Evolutionary conservation across 2,888 invertebrate species (phyloP).

Genomic region (Hypolimnas misippus): DNA sequence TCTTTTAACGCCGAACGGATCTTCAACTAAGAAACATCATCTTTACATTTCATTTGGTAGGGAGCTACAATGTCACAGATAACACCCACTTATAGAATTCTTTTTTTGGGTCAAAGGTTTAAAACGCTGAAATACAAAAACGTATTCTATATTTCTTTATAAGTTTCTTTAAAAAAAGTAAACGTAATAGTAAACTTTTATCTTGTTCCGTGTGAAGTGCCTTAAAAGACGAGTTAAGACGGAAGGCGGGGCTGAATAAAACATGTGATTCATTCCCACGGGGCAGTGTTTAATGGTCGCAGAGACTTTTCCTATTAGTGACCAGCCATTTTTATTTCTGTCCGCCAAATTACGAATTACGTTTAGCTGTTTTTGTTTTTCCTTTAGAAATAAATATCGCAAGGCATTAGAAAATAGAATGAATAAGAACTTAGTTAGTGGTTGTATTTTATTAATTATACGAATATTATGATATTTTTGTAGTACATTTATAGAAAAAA

Average conservation of each 20-base stretch:
- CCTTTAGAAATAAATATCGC: slow-evolving; percentile 12
- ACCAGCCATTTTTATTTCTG: slow-evolving; percentile 34
- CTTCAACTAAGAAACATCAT: too few relatives aligned
- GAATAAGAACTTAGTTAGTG: too few relatives aligned
- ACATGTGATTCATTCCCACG: slow-evolving; percentile 60
- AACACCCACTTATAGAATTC: too few relatives aligned
- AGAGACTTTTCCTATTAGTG: slow-evolving; percentile 66
- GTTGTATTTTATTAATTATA: too few relatives aligned
- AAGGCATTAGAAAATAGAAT: not conserved
- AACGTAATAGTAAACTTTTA: not conserved
- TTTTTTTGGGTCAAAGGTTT: too few relatives aligned
- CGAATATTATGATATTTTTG: too few relatives aligned
- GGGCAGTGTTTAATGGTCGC: slow-evolving; percentile 52
- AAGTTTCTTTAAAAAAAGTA: too few relatives aligned
- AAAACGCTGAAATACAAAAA: not conserved
- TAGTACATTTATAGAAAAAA: too few relatives aligned
- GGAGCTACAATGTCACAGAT: too few relatives aligned
- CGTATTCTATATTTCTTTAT: too few relatives aligned
- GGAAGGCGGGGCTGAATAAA: slow-evolving; percentile 57
- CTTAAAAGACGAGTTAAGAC: slow-evolving; percentile 21
- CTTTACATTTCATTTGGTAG: too few relatives aligned
- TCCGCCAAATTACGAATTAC: slow-evolving; percentile 32
- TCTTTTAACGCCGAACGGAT: too few relatives aligned
- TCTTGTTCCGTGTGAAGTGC: not conserved
- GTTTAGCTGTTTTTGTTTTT: slow-evolving; percentile 27